Evolutionary conservation across 2,888 invertebrate genomes (phyloP), one percentile per base, ranked within the genome.

Genomic region (Papilio elwesi): DNA sequence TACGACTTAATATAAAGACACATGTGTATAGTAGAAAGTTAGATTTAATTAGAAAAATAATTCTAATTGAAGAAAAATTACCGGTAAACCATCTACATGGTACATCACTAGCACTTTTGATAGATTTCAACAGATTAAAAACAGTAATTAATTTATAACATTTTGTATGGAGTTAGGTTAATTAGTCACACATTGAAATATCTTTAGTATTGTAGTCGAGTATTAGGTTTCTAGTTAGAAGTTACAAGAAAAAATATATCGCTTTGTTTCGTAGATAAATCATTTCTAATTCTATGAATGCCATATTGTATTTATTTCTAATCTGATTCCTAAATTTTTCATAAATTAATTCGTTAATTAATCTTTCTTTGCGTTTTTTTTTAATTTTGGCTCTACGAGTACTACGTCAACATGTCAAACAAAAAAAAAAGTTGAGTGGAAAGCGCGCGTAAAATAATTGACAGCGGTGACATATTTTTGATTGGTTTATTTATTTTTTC

Each of bases 351-450:
- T 52, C 16, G 3, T 52, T 3, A n/a, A 8, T 15, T 26, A 16
- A 53, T 16, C 13, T 13, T 6, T 49, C n/a, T n/a, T n/a, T n/a
- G n/a, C n/a, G n/a, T 51, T 51, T 36, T 57, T 52, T 7, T 15
- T 52, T 57, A 36, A 36, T 36, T 13, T 59, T 59, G 59, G 59
- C 59, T 43, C 59, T 43, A 59, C 9, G 15, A 43, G 12, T n/a
- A 38, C 49, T 10, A 1, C 12, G 49, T 8, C 12, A 43, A 12
- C 38, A 43, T 13, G n/a, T 38, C 36, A 38, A 59, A 59, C 38
- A n/a, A 59, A 59, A 59, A 43, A 59, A 57, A 57, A 57, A 57
- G 36, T 36, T 57, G 36, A 59, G 59, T 43, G 10, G 59, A 43
- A 43, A 43, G 10, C 38, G 59, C 59, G 59, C 38, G n/a, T n/a